Evolutionary conservation across 2,797 vertebrate genomes (phyloP).

Genomic region (Neopelma chrysocephalum): DNA sequence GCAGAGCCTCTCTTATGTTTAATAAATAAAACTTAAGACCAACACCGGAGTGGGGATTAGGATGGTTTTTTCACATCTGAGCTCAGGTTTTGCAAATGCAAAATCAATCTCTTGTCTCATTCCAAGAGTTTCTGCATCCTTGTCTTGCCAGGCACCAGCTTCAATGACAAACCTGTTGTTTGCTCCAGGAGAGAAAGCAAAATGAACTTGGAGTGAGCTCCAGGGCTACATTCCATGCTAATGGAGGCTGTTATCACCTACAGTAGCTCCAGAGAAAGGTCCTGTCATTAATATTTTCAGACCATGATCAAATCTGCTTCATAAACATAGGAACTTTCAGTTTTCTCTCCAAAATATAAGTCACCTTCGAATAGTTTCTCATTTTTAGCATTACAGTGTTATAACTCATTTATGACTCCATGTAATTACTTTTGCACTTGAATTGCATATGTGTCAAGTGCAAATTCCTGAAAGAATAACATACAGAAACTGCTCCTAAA

Average conservation of each 20-base stretch:
- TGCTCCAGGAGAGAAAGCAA: not conserved
- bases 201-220: not conserved
- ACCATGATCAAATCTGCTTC: not conserved
- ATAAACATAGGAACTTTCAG: not conserved
- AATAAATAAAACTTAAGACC: not conserved
- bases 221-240: not conserved
- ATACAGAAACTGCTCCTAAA: not conserved
- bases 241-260: not conserved
- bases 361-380: not conserved
- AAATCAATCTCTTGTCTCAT: not conserved
- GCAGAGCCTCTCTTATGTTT: not conserved
- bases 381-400: not conserved
- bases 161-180: not conserved
- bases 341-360: not conserved
- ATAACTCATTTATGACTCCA: not conserved
- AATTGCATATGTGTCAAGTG: not conserved
- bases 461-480: not conserved
- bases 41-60: not conserved
- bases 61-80: not conserved
- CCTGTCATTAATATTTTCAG: not conserved
- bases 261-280: not conserved
- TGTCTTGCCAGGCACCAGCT: not conserved
- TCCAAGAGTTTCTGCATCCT: not conserved
- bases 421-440: not conserved
- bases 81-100: not conserved